phyloP scores from a whole-genome alignment of 2,888 invertebrate genomes.

The Corbicula japonica region DNA sequence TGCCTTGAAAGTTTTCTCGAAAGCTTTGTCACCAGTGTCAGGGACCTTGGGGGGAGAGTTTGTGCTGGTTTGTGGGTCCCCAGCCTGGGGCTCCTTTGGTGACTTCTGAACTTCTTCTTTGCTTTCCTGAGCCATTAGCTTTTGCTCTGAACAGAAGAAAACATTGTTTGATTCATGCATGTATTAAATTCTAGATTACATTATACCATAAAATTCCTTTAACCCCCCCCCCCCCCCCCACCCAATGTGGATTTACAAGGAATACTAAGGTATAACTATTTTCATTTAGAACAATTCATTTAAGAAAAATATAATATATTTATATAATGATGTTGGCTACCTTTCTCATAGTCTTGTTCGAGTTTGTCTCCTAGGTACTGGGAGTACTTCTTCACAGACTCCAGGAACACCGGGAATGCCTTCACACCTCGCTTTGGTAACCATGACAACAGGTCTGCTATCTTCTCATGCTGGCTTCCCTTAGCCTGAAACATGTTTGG shows the following conservation, averaged over 20 bases:
- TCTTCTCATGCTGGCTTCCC: constrained; percentile 71
- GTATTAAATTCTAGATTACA: neutral
- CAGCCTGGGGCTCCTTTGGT: neutral
- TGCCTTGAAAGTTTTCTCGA: constrained; percentile 30
- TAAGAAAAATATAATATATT: no score
- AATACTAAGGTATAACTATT: no score
- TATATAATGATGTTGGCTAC: no score
- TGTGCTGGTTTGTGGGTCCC: neutral
- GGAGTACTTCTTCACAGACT: constrained; percentile 71
- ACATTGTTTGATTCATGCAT: neutral
- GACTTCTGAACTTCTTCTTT: constrained; percentile 13
- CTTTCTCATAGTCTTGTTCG: constrained; percentile 56
- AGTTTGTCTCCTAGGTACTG: constrained; percentile 76
- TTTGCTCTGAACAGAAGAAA: constrained; percentile 16
- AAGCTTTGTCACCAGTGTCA: constrained; percentile 14
- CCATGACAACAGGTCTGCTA: constrained; percentile 73
- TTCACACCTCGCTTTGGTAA: constrained; percentile 77
- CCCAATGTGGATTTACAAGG: no score
- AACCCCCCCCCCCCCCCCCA: no score
- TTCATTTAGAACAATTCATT: no score
- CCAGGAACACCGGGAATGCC: constrained; percentile 74
- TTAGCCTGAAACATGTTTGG: constrained; percentile 71
- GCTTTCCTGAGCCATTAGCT: constrained; percentile 16
- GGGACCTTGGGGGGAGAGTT: constrained; percentile 3
- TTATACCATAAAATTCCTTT: neutral